phyloP scores from a whole-genome alignment of 2,888 invertebrate species.

The Campopleginae sp. region DNA sequence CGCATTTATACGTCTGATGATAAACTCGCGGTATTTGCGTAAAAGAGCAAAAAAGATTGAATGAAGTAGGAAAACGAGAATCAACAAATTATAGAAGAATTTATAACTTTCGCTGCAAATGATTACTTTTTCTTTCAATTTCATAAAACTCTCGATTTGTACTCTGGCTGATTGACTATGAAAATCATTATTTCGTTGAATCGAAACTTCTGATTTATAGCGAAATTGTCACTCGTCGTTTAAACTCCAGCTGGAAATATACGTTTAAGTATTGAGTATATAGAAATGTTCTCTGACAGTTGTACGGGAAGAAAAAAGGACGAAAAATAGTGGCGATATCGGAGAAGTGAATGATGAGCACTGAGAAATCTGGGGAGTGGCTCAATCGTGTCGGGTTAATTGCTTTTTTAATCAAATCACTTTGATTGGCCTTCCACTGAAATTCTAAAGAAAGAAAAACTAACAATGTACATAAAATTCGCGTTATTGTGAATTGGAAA shows the following conservation, averaged over 20 bases:
- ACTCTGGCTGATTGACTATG: neutral
- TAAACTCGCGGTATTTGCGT: slow-evolving; percentile 76
- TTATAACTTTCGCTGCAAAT: slow-evolving; percentile 16
- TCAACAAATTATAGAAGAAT: slow-evolving; percentile 19
- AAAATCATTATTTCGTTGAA: neutral
- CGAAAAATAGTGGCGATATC: neutral
- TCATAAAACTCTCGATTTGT: neutral
- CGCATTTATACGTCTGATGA: slow-evolving; percentile 75
- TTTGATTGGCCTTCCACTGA: slow-evolving; percentile 27
- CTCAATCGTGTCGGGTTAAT: slow-evolving; percentile 3
- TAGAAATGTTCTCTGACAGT: neutral
- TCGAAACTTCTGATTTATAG: neutral
- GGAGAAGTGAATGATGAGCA: neutral
- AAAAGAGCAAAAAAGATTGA: slow-evolving; percentile 72
- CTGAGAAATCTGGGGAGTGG: neutral
- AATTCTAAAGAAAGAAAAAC: neutral
- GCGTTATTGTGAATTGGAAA: slow-evolving; percentile 40
- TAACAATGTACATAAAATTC: slow-evolving; percentile 38
- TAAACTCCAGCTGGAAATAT: neutral
- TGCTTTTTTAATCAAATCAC: slow-evolving; percentile 9
- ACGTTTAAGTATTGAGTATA: neutral
- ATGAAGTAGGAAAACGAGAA: slow-evolving; percentile 34
- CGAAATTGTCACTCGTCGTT: neutral
- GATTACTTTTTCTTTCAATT: neutral
- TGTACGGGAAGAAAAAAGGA: neutral